Evolutionary conservation across 2,797 vertebrate species (phyloP), one percentile per base, ranked within the genome.

Genomic region (Ceryle rudis): DNA sequence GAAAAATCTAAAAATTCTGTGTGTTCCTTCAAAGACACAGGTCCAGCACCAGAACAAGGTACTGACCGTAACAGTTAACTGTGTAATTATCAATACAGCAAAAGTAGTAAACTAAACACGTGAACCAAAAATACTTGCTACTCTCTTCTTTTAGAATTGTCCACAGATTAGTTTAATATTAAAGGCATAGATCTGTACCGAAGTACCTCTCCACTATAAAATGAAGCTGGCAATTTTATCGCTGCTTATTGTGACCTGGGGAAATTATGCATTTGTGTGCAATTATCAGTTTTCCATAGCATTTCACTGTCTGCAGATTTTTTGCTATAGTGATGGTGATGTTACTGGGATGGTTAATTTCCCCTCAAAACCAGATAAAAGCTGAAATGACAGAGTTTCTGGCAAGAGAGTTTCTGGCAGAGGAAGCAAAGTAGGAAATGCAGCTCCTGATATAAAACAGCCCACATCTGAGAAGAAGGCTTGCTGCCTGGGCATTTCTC

Each of bases 371-470:
- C 58, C 54, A 86, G 75, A 93, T 75, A 93, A 84, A 95, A 95
- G 70, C 69, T 81, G 66, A 96, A 96, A 88, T 79, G 77, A 94
- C 85, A 90, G 80, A 89, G 61, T 81, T 96, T 83, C 82, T 95
- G 90, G 91, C 91, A 93, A 71, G 73, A 93, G 31, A 79, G 84
- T 93, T 95, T 95, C 93, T 95, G 91, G 85, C 93, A 86, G 85
- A 90, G 6, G 14, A 83, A 84, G 62, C 28, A 88, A 91, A 95
- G 78, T 91, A 95, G 93, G 91, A 96, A 96, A 93, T 64, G 39
- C 66, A 90, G 58, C 23, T 92, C 67, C 89, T 89, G 87, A 95
- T 89, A 89, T 5, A 93, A 91, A 93, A 62, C 88, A 96, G 87
- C 55, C 87, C 58, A 94, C 90, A 22, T 95, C 87, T 91, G 58